A percentile compares a stretch with the other conserved stretches of the same genome.
phyloP scores from a whole-genome alignment of 2,113 vertebrate genomes.

The Toxotes chatareus region DNA sequence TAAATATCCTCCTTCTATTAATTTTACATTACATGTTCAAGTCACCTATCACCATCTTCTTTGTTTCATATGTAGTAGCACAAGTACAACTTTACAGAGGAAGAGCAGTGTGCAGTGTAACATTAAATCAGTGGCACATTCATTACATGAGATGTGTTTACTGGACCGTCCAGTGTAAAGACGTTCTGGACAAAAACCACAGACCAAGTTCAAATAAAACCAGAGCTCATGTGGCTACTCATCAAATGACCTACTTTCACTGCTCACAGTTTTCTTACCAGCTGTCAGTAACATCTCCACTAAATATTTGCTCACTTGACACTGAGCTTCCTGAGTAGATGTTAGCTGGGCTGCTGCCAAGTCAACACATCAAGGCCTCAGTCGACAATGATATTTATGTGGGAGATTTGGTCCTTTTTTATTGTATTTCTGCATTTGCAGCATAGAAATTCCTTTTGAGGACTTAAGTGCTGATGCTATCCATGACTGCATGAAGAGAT shows the following conservation, averaged over 20 bases:
- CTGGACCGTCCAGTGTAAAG: neutral
- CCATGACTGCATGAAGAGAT: neutral
- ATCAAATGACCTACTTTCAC: slow-evolving; percentile 55
- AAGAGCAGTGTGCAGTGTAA: neutral
- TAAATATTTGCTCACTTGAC: slow-evolving; percentile 54
- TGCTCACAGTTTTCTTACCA: slow-evolving; percentile 27
- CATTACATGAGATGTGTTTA: neutral
- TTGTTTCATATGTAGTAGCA: neutral
- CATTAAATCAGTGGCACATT: neutral
- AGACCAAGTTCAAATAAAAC: slow-evolving; percentile 31
- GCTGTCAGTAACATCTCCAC: slow-evolving; percentile 40
- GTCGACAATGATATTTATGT: neutral
- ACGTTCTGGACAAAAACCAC: slow-evolving; percentile 21
- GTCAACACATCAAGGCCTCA: slow-evolving; percentile 7
- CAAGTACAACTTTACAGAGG: neutral
- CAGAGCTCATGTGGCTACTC: slow-evolving; percentile 35
- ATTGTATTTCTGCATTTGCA: slow-evolving; percentile 15
- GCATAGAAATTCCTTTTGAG: neutral
- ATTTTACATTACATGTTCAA: neutral
- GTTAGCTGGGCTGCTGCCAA: slow-evolving; percentile 32
- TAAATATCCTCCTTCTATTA: neutral
- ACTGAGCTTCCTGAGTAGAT: slow-evolving; percentile 41
- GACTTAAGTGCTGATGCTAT: neutral
- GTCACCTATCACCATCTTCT: neutral
- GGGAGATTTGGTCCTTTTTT: slow-evolving; percentile 5